Evolutionary conservation across 2,113 vertebrate genomes (phyloP).

Genomic region (Archilochus colubris): DNA sequence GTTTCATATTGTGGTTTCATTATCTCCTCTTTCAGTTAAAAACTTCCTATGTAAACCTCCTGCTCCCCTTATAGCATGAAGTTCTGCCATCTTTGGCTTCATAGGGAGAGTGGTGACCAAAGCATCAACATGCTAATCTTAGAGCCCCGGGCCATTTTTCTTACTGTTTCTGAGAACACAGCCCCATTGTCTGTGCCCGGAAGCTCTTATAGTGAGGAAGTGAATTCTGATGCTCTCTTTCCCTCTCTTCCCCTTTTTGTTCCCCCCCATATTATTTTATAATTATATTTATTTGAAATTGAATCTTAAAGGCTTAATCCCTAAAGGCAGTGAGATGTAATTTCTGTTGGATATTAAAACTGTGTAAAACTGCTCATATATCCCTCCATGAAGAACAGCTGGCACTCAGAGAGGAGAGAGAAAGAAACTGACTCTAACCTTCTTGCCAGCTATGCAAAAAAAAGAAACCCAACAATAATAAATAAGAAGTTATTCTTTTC

Average conservation of each 20-base stretch:
- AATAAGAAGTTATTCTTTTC: constrained; percentile 12
- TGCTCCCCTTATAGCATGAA: neutral
- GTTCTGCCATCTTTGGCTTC: neutral
- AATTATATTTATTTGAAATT: constrained; percentile 78
- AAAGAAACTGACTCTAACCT: constrained; percentile 11
- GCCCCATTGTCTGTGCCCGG: constrained; percentile 29
- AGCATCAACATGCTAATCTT: constrained; percentile 46
- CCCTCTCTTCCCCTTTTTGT: neutral
- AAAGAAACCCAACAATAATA: neutral
- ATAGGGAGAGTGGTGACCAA: constrained; percentile 31
- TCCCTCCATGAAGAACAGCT: constrained; percentile 65
- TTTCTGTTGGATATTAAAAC: constrained; percentile 77
- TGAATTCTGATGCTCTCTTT: constrained; percentile 40
- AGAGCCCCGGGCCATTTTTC: constrained; percentile 16
- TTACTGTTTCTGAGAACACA: constrained; percentile 9
- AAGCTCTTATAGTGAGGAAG: constrained; percentile 27
- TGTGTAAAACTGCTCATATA: constrained; percentile 66
- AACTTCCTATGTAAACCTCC: neutral
- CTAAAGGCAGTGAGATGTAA: constrained; percentile 71
- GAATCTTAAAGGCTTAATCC: constrained; percentile 77
- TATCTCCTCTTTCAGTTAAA: neutral
- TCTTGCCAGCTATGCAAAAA: constrained; percentile 32
- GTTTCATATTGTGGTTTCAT: neutral
- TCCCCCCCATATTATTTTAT: constrained; percentile 43
- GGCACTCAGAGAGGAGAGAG: constrained; percentile 12